These are phyloP conservation scores for Neosilurus mollespiculum DNA, from an alignment of 2,797 vertebrate species.

Conservation along the genomic window DNA sequence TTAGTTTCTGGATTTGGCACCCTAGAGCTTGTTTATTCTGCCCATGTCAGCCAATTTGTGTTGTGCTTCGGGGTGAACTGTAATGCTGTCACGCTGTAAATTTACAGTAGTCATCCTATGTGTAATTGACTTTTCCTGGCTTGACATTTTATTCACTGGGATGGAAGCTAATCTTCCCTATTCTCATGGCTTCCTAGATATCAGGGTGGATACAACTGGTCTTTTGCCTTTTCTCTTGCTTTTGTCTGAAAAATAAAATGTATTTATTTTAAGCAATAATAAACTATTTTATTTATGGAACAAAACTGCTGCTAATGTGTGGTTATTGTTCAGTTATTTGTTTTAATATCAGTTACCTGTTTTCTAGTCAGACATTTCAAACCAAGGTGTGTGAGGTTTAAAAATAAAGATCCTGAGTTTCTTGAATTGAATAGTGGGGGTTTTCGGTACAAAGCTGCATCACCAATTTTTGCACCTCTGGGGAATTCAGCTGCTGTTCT, in stretches of 20 bases:
- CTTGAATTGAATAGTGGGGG: slow-evolving; percentile 24
- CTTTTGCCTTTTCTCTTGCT: slow-evolving; percentile 40
- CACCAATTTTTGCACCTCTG: slow-evolving; percentile 39
- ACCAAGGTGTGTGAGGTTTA: not conserved
- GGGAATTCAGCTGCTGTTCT: slow-evolving; percentile 46
- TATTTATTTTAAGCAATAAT: slow-evolving; percentile 62
- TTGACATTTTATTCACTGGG: slow-evolving; percentile 34
- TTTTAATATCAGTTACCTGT: not conserved
- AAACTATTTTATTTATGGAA: slow-evolving; percentile 62
- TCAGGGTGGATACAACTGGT: slow-evolving; percentile 33
- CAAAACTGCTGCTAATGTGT: slow-evolving; percentile 12
- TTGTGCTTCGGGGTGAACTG: slow-evolving; percentile 22
- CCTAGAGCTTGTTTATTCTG: slow-evolving; percentile 5
- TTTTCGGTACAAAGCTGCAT: slow-evolving; percentile 41
- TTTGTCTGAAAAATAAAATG: slow-evolving; percentile 55
- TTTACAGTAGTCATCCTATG: slow-evolving; percentile 22
- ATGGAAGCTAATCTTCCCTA: slow-evolving; percentile 16
- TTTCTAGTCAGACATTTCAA: not conserved
- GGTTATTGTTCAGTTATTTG: not conserved
- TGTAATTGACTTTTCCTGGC: slow-evolving; percentile 38
- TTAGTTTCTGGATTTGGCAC: not conserved
- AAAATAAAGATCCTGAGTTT: not conserved
- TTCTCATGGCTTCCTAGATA: slow-evolving; percentile 22
- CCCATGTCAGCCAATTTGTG: slow-evolving; percentile 6
- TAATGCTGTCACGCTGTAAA: slow-evolving; percentile 33